Evolutionary conservation across 1,140 invertebrate genomes (phyloP).

Genomic region (Amyelois transitella): DNA sequence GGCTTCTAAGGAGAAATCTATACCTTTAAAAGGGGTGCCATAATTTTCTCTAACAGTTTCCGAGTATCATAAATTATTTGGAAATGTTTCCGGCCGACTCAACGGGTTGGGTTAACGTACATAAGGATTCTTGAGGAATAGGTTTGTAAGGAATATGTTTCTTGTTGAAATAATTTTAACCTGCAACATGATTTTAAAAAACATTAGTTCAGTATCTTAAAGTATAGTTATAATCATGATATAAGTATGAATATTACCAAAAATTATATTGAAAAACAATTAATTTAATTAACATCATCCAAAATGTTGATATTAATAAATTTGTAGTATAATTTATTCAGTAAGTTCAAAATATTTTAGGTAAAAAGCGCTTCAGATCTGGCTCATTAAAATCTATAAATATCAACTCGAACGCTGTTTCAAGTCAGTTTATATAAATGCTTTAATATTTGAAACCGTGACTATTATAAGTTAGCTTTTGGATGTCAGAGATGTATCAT

Average conservation of each 20-base stretch:
- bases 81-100: slow-evolving; percentile 11
- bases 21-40: slow-evolving; percentile 22
- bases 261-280: too few relatives aligned
- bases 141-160: not conserved
- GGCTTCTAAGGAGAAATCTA: slow-evolving; percentile 16
- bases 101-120: slow-evolving; percentile 1
- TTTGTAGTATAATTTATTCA: not conserved
- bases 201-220: not conserved
- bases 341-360: not conserved
- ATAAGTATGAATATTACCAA: too few relatives aligned
- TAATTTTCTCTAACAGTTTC: slow-evolving; percentile 35
- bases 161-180: not conserved
- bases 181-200: not conserved
- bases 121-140: slow-evolving; percentile 1
- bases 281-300: not conserved
- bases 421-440: not conserved
- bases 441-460: not conserved
- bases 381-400: not conserved
- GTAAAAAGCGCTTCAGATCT: not conserved
- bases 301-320: too few relatives aligned
- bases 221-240: not conserved
- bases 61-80: slow-evolving; percentile 25
- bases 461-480: not conserved
- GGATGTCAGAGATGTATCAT: not conserved
- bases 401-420: not conserved